Base-by-base conservation (phyloP, 2,113 vertebrate genomes). In the Cisticola juncidis region DNA sequence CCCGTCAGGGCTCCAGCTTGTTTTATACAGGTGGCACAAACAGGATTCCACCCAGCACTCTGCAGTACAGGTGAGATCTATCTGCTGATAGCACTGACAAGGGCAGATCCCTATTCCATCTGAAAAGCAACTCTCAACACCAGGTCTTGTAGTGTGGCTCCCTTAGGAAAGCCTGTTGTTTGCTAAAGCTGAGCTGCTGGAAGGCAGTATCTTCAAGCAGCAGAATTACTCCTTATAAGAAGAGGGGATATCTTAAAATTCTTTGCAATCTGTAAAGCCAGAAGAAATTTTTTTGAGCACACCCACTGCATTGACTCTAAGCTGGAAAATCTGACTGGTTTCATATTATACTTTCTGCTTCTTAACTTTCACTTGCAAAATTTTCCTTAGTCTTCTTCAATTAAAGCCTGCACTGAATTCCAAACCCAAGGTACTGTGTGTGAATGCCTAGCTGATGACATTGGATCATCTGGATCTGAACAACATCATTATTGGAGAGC, bases 131-230 rank as follows among this genome's bases (percentile, higher is more conserved):
- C 25, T 56, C 26, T 54, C 90, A 92, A 51, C 42, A 51, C 21
- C 20, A 47, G 28, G 13, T 81, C 47, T 42, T 24, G 5, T 36
- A 83, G 18, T 7, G 1, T 38, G 26, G 24, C 23, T 86, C 29
- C 29, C 26, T 65, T 26, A 47, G 58, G 65, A 45, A 60, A 72
- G 31, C 29, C 17, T 56, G 77, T 54, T 29, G 11, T 64, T 83
- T 86, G 35, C 10, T 13, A 1, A 2, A 81, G 18, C 66, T 0
- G 0, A 3, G 2, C 31, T 61, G 23, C 28, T 73, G 42, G 36
- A 29, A 60, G 24, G 14, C 21, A 88, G 18, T 47, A 77, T 20
- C 3, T 2, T 9, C 20, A 54, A 81, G 42, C 6, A 64, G 33
- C 38, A 74, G 47, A 70, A 36, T 60, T 78, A 24, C 5, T 92